Evolutionary conservation across 2,797 vertebrate genomes (phyloP).

Genomic region (Enteromius treurensis): DNA sequence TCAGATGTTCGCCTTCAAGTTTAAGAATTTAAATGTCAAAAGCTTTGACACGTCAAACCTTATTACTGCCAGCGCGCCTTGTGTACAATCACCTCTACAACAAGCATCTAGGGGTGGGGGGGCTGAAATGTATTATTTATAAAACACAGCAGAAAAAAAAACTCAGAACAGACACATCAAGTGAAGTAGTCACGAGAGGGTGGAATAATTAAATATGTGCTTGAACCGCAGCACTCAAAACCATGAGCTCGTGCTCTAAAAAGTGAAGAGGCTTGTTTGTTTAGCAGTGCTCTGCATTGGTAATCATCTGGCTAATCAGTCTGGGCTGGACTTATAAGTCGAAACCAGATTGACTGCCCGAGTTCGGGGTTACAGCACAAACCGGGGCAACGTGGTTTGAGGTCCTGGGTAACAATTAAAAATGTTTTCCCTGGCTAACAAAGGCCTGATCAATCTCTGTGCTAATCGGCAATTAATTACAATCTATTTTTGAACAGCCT

Average conservation of each 20-base stretch:
- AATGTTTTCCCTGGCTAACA: neutral
- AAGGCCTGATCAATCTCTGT: constrained; percentile 39
- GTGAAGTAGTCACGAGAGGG: constrained; percentile 60
- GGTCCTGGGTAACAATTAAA: constrained; percentile 5
- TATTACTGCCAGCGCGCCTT: constrained; percentile 56
- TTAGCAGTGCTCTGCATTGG: constrained; percentile 48
- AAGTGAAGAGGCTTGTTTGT: constrained; percentile 43
- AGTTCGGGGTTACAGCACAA: constrained; percentile 16
- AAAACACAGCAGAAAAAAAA: constrained; percentile 64
- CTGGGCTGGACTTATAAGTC: constrained; percentile 14
- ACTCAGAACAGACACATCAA: constrained; percentile 59
- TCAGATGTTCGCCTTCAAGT: constrained; percentile 64
- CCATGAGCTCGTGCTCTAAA: constrained; percentile 26
- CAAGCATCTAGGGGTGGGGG: constrained; percentile 53
- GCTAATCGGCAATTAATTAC: constrained; percentile 46
- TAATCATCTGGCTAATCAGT: constrained; percentile 38
- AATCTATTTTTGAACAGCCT: constrained; percentile 19
- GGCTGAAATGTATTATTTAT: constrained; percentile 69
- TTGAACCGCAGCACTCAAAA: constrained; percentile 35
- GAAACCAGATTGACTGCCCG: constrained; percentile 24
- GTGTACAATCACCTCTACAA: constrained; percentile 52
- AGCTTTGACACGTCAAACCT: constrained; percentile 62
- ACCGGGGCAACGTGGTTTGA: neutral
- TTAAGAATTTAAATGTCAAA: constrained; percentile 68
- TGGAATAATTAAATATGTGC: constrained; percentile 44